These are phyloP conservation scores for Carassius auratus DNA, from an alignment of 2,113 vertebrate genomes.

Conservation along the genomic window DNA sequence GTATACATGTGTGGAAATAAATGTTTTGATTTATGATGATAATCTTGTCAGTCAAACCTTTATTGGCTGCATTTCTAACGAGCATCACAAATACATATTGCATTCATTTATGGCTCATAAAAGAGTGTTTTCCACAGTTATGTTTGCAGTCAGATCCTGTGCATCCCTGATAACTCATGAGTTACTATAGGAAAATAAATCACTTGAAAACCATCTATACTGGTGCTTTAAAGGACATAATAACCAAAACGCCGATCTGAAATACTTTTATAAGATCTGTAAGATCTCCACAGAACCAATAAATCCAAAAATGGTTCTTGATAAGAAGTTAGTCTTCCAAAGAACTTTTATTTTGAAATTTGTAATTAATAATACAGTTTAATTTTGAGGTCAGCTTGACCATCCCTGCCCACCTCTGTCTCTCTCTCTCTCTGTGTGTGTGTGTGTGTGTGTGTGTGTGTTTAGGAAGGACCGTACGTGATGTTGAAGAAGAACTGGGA, in stretches of 20 bases:
- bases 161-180: neutral
- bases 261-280: too few relatives aligned
- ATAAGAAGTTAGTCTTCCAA: too few relatives aligned
- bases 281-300: neutral
- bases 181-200: neutral
- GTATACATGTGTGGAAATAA: slow-evolving; percentile 1
- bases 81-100: neutral
- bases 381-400: slow-evolving; percentile 42
- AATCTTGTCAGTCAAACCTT: slow-evolving; percentile 5
- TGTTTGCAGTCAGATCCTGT: neutral
- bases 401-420: slow-evolving; percentile 41
- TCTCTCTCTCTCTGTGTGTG: neutral
- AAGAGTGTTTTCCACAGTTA: neutral
- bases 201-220: neutral
- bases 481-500: slow-evolving; percentile 99
- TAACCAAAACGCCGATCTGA: too few relatives aligned
- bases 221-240: too few relatives aligned
- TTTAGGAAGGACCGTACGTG: slow-evolving; percentile 98
- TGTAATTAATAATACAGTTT: slow-evolving; percentile 1
- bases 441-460: slow-evolving; percentile 35
- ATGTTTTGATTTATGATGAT: neutral
- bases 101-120: neutral
- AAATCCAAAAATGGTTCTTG: neutral
- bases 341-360: neutral
- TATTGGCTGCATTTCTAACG: neutral